A percentile compares a stretch with the other conserved stretches of the same genome.
Conservation (phyloP, 2,888 invertebrate species). For the Microdon myrmicae region DNA sequence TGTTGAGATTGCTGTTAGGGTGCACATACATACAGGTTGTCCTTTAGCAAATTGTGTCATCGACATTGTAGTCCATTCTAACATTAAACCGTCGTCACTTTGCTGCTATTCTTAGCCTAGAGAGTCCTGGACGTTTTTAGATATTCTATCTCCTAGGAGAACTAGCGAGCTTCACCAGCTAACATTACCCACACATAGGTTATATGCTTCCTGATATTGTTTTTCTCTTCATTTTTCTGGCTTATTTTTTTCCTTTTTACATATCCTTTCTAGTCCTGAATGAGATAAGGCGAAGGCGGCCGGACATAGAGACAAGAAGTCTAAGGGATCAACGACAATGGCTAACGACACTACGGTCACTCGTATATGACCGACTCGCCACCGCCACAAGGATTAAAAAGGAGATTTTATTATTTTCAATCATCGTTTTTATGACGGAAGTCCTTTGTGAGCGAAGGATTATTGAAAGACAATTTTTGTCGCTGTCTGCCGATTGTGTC, state of each 20-base stretch:
- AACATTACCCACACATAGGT: no score
- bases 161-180: no score
- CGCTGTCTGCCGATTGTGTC: slow-evolving; percentile 24
- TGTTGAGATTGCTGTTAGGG: slow-evolving; percentile 10
- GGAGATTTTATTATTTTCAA: slow-evolving; percentile 53
- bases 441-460: slow-evolving; percentile 44
- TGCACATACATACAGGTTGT: slow-evolving; percentile 24
- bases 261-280: no score
- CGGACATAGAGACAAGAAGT: no score
- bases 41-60: slow-evolving; percentile 40
- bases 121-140: not conserved
- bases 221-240: no score
- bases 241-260: no score
- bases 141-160: no score
- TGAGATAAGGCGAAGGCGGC: slow-evolving; percentile 45
- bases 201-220: no score
- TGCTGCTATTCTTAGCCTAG: not conserved
- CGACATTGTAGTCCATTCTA: slow-evolving; percentile 18
- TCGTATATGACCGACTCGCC: slow-evolving; percentile 19
- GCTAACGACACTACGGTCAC: slow-evolving; percentile 25
- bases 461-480: slow-evolving; percentile 52
- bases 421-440: slow-evolving; percentile 52
- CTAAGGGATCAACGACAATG: slow-evolving; percentile 3
- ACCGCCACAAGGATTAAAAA: slow-evolving; percentile 44
- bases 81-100: not conserved